Base-by-base conservation (phyloP, 2,797 vertebrate species). In the Hyperoplus lanceolatus region DNA sequence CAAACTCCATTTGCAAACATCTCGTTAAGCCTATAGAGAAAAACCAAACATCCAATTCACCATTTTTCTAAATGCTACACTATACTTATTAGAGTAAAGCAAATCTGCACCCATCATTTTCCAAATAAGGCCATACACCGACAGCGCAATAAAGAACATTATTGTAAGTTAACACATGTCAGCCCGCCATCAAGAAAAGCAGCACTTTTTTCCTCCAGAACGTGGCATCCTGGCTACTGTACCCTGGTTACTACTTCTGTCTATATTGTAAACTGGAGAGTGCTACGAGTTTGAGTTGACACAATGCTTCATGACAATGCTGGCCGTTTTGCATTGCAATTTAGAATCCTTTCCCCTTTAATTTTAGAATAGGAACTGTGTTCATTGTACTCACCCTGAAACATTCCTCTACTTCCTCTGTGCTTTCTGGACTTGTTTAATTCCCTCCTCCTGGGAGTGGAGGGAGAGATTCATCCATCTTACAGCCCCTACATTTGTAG, bases 361-460 rank as follows among this genome's bases (percentile, higher is more conserved):
- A 74, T 76, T 29, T 53, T 50, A 58, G 63, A 57, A 36, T 6
- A 60, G 8, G 2, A 55, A 18, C 39, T 15, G 36, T 57, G 38
- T 45, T 72, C 4, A 14, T 63, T 39, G 58, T 63, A 66, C 86
- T 80, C 74, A n/a, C 77, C 65, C 62, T 79, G 82, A 63, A 78
- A 87, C 83, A 75, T 89, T 86, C 61, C 60, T 80, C 69, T 58
- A 38, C 70, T 51, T 46, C 77, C 68, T 73, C 62, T 50, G 65
- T 53, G 79, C 82, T 81, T 74, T 77, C 88, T 87, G 57, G 67
- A 77, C 85, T 83, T 93, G 91, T 92, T 91, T 90, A 81, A 91
- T 92, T 85, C 87, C 70, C 73, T 87, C 72, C 80, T 79, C 67
- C 75, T 86, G 73, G 65, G 77, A 86, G 80, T 42, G 15, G 75